These are phyloP conservation scores for Phorcus lineatus DNA, from an alignment of 2,888 invertebrate species.

Conservation along the genomic window DNA sequence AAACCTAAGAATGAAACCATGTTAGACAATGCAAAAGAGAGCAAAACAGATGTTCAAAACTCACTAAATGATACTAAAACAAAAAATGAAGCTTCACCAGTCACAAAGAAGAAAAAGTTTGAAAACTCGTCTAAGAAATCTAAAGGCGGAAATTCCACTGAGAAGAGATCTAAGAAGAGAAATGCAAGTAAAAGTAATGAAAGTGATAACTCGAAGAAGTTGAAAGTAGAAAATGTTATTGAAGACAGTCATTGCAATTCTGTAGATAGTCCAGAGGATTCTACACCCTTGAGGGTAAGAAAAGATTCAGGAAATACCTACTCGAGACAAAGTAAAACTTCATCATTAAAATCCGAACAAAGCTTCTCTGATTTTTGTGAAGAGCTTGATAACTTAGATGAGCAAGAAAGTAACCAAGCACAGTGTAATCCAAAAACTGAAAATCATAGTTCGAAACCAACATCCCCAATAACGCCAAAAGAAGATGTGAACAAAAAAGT, in stretches of 20 bases:
- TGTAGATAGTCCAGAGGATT: conserved; percentile 10
- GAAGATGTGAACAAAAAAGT: background rate
- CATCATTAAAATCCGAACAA: background rate
- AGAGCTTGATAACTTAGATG: background rate
- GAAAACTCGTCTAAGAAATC: too few species aligned
- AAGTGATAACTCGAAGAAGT: background rate
- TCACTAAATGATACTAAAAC: background rate
- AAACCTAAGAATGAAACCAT: background rate
- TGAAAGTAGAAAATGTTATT: background rate
- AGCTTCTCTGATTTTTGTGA: background rate
- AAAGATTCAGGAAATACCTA: conserved; percentile 36
- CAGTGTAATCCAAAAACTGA: background rate
- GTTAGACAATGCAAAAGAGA: too few species aligned
- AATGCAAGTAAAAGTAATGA: background rate
- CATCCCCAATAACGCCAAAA: background rate
- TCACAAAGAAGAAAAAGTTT: background rate
- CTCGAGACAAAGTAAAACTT: conserved; percentile 23
- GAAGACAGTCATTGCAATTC: background rate
- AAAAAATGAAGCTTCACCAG: background rate
- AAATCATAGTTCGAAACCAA: background rate
- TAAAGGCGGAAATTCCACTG: background rate
- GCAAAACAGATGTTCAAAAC: background rate
- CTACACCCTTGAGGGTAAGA: conserved; percentile 22
- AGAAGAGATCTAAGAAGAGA: background rate
- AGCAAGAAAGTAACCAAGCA: background rate